Percentiles rank a stretch among this genome's conserved stretches.
Conservation (phyloP, 2,797 vertebrate species). For the Sitta carolinensis region DNA sequence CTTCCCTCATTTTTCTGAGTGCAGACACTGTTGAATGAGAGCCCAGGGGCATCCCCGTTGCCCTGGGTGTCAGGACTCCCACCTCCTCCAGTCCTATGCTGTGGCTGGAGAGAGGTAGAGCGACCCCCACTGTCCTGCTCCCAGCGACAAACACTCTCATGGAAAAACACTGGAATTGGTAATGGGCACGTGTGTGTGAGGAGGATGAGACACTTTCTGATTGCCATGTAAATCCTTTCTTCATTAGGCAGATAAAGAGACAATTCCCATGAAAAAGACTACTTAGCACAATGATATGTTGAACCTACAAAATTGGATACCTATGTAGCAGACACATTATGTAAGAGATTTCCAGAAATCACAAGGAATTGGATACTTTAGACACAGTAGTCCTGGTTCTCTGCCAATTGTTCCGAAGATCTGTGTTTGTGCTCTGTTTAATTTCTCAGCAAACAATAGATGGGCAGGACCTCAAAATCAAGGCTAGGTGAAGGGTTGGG, state of each 20-base stretch:
- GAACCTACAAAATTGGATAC: neutral
- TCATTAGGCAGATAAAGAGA: neutral
- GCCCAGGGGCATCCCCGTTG: rapidly evolving
- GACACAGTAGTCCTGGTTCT: neutral
- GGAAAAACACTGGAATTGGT: neutral
- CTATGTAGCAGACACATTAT: neutral
- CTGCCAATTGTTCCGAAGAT: neutral
- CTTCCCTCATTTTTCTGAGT: neutral
- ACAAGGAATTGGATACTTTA: neutral
- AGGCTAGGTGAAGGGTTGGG: neutral
- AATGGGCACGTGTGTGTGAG: rapidly evolving
- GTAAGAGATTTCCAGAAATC: neutral
- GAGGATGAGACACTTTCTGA: neutral
- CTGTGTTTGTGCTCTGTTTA: neutral
- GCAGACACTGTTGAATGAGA: neutral
- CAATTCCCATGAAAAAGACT: neutral
- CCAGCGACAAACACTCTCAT: neutral
- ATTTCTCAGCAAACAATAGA: neutral
- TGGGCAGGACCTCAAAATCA: neutral
- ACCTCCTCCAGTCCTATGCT: neutral
- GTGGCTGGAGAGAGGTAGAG: neutral
- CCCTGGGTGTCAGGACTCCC: neutral
- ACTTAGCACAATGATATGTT: neutral
- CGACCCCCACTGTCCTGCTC: neutral
- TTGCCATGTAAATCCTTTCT: neutral